Percentiles rank a stretch among this genome's conserved stretches.
Conservation (phyloP, 1,140 invertebrate genomes). For the Theocolax elegans region DNA sequence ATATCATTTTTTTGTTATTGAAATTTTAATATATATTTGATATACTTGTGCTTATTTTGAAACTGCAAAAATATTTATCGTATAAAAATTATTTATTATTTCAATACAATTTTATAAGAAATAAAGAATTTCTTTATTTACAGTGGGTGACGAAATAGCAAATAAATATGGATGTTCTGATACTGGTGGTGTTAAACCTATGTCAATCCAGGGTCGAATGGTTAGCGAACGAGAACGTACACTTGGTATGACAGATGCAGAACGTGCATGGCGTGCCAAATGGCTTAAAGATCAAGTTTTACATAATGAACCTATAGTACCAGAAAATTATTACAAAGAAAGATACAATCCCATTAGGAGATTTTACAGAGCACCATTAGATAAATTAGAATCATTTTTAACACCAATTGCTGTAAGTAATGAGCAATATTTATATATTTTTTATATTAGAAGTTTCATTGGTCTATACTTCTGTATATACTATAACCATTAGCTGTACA, state of each 20-base stretch:
- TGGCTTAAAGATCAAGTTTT: constrained; percentile 87
- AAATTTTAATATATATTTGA: too few species aligned
- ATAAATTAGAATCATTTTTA: constrained; percentile 72
- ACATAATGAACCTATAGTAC: constrained; percentile 75
- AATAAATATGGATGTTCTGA: constrained; percentile 51
- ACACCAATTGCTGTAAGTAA: constrained; percentile 72
- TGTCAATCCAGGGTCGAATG: constrained; percentile 80
- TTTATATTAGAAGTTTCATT: too few species aligned
- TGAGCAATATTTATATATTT: too few species aligned
- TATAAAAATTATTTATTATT: too few species aligned
- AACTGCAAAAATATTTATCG: too few species aligned
- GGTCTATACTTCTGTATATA: too few species aligned
- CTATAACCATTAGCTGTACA: too few species aligned
- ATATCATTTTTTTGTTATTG: too few species aligned
- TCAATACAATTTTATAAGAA: not conserved
- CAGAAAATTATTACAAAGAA: constrained; percentile 73
- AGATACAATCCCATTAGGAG: constrained; percentile 82
- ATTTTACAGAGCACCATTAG: constrained; percentile 78
- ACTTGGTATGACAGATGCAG: constrained; percentile 83
- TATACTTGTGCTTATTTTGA: too few species aligned
- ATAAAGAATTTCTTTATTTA: constrained; percentile 8
- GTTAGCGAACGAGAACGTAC: constrained; percentile 79
- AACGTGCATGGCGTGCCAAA: constrained; percentile 83
- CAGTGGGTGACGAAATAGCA: constrained; percentile 9
- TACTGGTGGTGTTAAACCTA: constrained; percentile 75